Evolutionary conservation across 1,140 invertebrate genomes (phyloP), one percentile per base, ranked within the genome.

Genomic region (Cydia pomonella): DNA sequence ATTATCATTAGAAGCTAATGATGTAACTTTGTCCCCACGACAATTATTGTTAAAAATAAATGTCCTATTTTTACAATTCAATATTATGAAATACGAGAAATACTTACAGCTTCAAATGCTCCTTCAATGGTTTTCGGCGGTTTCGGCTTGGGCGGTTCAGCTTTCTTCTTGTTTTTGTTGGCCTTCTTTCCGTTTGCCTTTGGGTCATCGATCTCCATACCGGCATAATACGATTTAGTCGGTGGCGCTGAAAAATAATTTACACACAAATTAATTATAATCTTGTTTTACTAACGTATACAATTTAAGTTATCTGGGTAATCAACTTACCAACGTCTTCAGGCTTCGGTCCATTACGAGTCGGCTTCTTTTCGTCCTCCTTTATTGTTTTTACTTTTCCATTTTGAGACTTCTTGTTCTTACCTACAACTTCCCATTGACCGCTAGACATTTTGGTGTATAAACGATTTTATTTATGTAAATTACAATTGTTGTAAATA

Each of bases 381-480:
- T 93, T 93, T 80, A 93, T 94, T 73, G 93, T 93, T 75, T 95
- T 93, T 84, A 95, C 94, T 81, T 93, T 93, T n/a, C 91, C 92
- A 84, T 93, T 94, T 80, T 95, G 95, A 62, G 95, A 94, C 78
- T 96, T 96, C 79, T 96, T 96, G 73, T 93, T 95, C 84, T 95
- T 96, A 53, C 94, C 94, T 76, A 97, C 96, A 81, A 96, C 94
- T 96, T 96, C 96, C 96, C 96, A 97, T 85, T 96, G 95, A 77
- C 95, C 95, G 44, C 84, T 90, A 73, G 94, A 95, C 95, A 96
- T 96, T 84, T 76, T 93, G n/a, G 18, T 75, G 76, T 78, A 72
- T 74, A 82, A 79, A 76, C 76, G 76, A 80, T 81, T 81, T 82
- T 77, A 79, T 74, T 74, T 80, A 73, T 69, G 64, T 69, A 83